Base-by-base conservation (phyloP, 2,797 vertebrate genomes). In the Orestias chungarensis region DNA sequence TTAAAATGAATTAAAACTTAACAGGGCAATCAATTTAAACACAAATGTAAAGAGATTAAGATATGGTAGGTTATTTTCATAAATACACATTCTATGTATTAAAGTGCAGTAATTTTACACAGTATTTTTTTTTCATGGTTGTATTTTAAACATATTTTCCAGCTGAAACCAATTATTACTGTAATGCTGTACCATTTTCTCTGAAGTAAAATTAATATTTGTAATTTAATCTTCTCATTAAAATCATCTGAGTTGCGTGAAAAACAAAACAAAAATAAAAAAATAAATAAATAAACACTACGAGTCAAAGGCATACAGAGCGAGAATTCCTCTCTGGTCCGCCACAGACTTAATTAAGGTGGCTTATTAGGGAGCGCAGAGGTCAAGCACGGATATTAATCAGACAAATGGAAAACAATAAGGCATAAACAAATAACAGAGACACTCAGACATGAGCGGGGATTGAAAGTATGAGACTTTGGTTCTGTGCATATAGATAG, bases 371-470 rank as follows among this genome's bases (percentile, higher is more conserved):
- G 71, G 66, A 65, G 73, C 62, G 43, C n/a, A 11, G 66, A 79
- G 74, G 85, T 87, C 79, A 84, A 75, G 86, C 74, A 75, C 4
- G 33, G 59, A 70, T 80, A 66, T 85, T 82, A 84, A 87, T 82
- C 67, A 35, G 66, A 66, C 74, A 64, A 70, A 83, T n/a, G 35
- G 64, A 82, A 79, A 83, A 85, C 74, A 84, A 76, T 81, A 75
- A 64, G 68, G 76, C 46, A 38, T 55, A 79, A 82, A 79, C 72
- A 80, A 78, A 78, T 79, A 66, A 76, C 40, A 52, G 31, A 25
- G 70, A 80, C 44, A 35, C 62, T 61, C 44, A 66, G 29, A 74
- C 65, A 70, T 2, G 20, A 73, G 46, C 9, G 1, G 50, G 25
- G 69, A 68, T 18, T 61, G 14, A 55, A 66, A 68, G n/a, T 31